Conservation (phyloP, 2,797 vertebrate species). For the Pogonophryne albipinna region DNA sequence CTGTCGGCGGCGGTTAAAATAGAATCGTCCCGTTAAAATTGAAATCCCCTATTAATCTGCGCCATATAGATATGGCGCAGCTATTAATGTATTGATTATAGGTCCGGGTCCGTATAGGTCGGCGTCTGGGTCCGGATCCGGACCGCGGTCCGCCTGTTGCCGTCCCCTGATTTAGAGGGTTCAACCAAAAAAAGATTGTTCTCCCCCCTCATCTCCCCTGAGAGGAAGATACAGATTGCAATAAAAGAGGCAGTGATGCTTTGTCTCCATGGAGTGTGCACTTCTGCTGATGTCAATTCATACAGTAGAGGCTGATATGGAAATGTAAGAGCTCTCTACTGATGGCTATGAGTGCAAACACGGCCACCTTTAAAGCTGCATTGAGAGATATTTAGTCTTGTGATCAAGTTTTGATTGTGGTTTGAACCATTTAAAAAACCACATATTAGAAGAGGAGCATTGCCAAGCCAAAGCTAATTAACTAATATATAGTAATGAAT, state of each 20-base stretch:
- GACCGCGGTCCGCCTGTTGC: no score
- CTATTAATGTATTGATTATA: no score
- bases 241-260: slow-evolving; percentile 46
- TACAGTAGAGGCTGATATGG: slow-evolving; percentile 53
- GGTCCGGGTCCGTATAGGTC: no score
- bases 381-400: slow-evolving; percentile 13
- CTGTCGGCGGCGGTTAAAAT: no score
- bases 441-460: background rate
- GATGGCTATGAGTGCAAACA: slow-evolving; percentile 50
- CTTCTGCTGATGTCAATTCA: slow-evolving; percentile 63
- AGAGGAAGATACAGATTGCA: slow-evolving; percentile 35
- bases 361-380: slow-evolving; percentile 33
- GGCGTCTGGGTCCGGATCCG: no score
- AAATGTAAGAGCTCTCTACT: slow-evolving; percentile 50
- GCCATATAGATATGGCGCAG: no score
- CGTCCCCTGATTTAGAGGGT: background rate
- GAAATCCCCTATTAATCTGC: no score
- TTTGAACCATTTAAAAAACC: slow-evolving; percentile 1
- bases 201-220: slow-evolving; percentile 30
- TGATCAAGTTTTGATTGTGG: slow-evolving; percentile 10
- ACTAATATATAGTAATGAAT: background rate
- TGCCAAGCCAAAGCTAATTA: background rate
- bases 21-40: no score
- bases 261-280: slow-evolving; percentile 53
- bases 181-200: slow-evolving; percentile 33